These are phyloP conservation scores for Byasa hedistus DNA, from an alignment of 2,888 invertebrate genomes.

Conservation along the genomic window DNA sequence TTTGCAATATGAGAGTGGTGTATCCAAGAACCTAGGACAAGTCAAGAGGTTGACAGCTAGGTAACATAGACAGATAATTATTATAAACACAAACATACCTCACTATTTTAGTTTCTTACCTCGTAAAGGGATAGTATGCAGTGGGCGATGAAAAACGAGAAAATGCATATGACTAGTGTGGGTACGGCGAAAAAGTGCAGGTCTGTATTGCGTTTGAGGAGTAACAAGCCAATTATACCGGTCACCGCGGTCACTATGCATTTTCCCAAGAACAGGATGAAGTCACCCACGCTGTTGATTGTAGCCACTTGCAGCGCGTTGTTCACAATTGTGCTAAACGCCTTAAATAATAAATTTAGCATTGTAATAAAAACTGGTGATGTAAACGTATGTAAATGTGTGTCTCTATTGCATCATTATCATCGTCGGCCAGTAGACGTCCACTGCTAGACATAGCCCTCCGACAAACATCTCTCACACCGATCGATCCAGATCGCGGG, in stretches of 20 bases:
- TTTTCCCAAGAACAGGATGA: slow-evolving; percentile 94
- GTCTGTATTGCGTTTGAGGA: slow-evolving; percentile 85
- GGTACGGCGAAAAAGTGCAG: slow-evolving; percentile 93
- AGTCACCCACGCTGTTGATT: slow-evolving; percentile 95
- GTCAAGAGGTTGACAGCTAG: too few species aligned
- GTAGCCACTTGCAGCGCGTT: slow-evolving; percentile 94
- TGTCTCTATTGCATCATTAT: too few species aligned
- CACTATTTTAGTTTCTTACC: slow-evolving; percentile 70
- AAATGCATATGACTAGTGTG: slow-evolving; percentile 89
- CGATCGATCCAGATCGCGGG: too few species aligned
- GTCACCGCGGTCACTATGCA: slow-evolving; percentile 89
- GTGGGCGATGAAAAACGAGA: slow-evolving; percentile 95
- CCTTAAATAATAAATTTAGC: slow-evolving; percentile 75
- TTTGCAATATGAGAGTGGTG: too few species aligned
- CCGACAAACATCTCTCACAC: too few species aligned
- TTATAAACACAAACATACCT: too few species aligned
- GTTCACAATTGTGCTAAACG: slow-evolving; percentile 89
- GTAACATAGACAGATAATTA: too few species aligned
- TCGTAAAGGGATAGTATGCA: slow-evolving; percentile 96
- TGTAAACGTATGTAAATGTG: too few species aligned
- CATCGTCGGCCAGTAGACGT: too few species aligned
- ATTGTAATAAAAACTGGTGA: neutral
- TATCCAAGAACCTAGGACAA: too few species aligned
- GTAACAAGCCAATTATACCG: slow-evolving; percentile 87
- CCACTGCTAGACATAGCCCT: too few species aligned